Evolutionary conservation across 2,888 invertebrate genomes (phyloP).

Genomic region (Sesia apiformis): DNA sequence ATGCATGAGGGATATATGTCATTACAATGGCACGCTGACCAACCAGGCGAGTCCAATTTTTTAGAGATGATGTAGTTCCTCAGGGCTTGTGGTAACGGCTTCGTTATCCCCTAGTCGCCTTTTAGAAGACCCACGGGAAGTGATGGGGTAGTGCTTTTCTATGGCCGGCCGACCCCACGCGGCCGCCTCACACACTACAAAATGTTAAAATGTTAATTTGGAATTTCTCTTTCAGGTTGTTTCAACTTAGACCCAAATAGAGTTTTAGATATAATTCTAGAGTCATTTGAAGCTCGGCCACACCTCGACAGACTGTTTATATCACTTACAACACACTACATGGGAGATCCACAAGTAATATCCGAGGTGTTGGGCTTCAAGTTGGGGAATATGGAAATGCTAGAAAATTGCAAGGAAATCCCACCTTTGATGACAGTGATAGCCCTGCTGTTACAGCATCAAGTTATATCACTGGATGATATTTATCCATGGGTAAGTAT

Average conservation of each 20-base stretch:
- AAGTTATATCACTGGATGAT: slow-evolving; percentile 88
- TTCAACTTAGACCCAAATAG: slow-evolving; percentile 99
- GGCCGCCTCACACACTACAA: not conserved
- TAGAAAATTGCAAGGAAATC: slow-evolving; percentile 78
- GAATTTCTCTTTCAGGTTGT: slow-evolving; percentile 80
- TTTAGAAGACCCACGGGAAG: too few species aligned
- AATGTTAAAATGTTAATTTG: not conserved
- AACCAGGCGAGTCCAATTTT: too few species aligned
- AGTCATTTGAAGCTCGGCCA: slow-evolving; percentile 94
- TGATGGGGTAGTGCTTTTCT: too few species aligned
- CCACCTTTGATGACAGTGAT: slow-evolving; percentile 91
- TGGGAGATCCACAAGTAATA: slow-evolving; percentile 86
- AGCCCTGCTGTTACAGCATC: slow-evolving; percentile 91
- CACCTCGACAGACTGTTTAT: slow-evolving; percentile 88
- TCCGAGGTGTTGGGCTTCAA: slow-evolving; percentile 97
- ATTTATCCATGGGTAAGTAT: slow-evolving; percentile 90
- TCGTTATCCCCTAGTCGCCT: too few species aligned
- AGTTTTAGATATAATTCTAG: slow-evolving; percentile 95
- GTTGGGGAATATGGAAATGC: slow-evolving; percentile 79
- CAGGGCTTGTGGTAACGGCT: too few species aligned
- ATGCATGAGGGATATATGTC: too few species aligned
- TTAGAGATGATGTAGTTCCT: too few species aligned
- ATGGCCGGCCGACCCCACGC: too few species aligned
- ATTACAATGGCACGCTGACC: too few species aligned
- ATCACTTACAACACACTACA: slow-evolving; percentile 87